Evolutionary conservation across 2,888 invertebrate genomes (phyloP).

Genomic region (Watsonalla cultraria): DNA sequence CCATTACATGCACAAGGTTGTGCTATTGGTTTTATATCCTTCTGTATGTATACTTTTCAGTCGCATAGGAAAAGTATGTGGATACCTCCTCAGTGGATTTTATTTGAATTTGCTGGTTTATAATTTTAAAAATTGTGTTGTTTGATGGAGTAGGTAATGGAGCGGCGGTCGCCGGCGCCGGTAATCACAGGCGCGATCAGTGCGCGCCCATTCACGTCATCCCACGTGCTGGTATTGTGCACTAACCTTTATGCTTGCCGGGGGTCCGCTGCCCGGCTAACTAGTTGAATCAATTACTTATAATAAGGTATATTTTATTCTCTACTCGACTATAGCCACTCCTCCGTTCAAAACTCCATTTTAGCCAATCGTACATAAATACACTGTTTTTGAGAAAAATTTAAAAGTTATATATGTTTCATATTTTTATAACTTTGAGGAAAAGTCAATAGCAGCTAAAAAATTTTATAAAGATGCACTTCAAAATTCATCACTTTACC

Average conservation of each 20-base stretch:
- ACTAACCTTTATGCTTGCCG: constrained; percentile 14
- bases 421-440: neutral
- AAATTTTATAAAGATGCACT: no score
- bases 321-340: neutral
- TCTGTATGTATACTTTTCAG: no score
- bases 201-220: constrained; percentile 29
- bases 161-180: constrained; percentile 23
- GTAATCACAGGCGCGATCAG: constrained; percentile 32
- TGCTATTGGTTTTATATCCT: constrained; percentile 33
- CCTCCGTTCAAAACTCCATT: neutral
- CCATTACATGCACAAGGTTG: constrained; percentile 65
- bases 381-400: neutral
- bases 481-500: no score
- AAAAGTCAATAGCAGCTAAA: no score
- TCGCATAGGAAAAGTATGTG: no score
- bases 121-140: neutral
- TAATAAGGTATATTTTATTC: constrained; percentile 5
- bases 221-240: constrained; percentile 30
- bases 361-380: neutral
- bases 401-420: neutral
- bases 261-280: constrained; percentile 18
- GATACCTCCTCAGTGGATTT: neutral
- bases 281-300: constrained; percentile 28
- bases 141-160: neutral
- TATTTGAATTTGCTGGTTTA: no score